Evolutionary conservation across 2,888 invertebrate genomes (phyloP), one percentile per base, ranked within the genome.

Genomic region (Plutella xylostella): DNA sequence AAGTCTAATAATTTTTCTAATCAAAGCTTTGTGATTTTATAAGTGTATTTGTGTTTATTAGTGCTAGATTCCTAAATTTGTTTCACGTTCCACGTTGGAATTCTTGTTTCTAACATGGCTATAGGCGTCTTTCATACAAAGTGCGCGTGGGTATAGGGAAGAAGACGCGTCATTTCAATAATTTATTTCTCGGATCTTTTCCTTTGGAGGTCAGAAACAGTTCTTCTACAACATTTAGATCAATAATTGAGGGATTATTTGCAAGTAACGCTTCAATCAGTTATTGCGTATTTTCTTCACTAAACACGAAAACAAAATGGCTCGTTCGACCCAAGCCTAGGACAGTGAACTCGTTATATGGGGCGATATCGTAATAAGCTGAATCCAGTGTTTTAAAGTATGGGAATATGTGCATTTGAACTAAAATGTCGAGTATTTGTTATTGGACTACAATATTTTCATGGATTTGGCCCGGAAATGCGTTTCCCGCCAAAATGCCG

Each of bases 241-340:
- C 51, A 68, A 69, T 77, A 68, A 63, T 65, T 63, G 53, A 60
- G 58, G 67, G 73, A 73, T 80, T 75, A 74, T 72, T 70, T 76
- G 57, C 73, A 70, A 76, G 76, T 73, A 60, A 64, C 65, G 82
- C 72, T 76, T 72, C 68, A 62, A 68, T 59, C 57, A 68, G 72
- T 68, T 73, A 82, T 65, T 82, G 82, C 83, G 79, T 83, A 83
- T 79, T 82, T 80, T 82, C 73, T 63, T 71, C 77, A 72, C 72
- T 79, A 79, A 70, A 69, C 66, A 79, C 76, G 74, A 85, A 85
- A 85, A 85, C 84, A 84, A 85, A 84, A 85, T 84, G 84, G 85
- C 84, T 84, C 84, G 68, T 77, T 65, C 76, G 69, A 77, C 74
- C 76, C 75, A 77, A 76, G 80, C 80, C 62, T 77, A 72, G 80